Evolutionary conservation across 30 jellyfish, hydroid and myxozoan genomes (phyloP).

Genomic region (Hydractinia echinata): DNA sequence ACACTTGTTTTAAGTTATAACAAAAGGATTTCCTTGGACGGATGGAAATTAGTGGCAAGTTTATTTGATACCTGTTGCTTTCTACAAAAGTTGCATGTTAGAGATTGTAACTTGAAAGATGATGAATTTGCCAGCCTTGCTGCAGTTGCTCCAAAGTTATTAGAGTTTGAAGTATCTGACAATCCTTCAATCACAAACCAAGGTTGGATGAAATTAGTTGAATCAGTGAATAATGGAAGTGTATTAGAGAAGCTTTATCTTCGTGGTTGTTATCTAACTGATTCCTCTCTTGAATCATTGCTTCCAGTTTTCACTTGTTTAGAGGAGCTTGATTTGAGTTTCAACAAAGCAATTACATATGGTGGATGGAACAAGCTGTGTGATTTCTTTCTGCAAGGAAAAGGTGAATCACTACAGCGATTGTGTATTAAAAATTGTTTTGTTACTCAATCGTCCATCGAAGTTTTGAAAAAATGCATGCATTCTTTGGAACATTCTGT

Average conservation of each 20-base stretch:
- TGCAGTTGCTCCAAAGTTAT: neutral
- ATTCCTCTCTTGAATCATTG: neutral
- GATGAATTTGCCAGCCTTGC: neutral
- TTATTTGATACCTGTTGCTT: neutral
- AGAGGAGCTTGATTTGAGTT: neutral
- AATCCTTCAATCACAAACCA: neutral
- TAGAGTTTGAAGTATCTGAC: neutral
- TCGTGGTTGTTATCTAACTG: slow-evolving; percentile 2
- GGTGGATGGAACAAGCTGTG: neutral
- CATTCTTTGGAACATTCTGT: too few species aligned
- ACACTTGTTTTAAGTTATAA: neutral
- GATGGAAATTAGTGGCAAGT: slow-evolving; percentile 2
- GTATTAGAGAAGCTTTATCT: neutral
- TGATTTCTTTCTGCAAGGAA: too few species aligned
- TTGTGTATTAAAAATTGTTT: too few species aligned
- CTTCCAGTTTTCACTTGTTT: neutral
- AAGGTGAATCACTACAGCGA: too few species aligned
- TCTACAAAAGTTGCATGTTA: neutral
- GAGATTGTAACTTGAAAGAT: neutral
- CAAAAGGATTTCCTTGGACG: neutral
- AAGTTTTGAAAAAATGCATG: too few species aligned
- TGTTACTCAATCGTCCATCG: too few species aligned
- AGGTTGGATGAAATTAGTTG: slow-evolving; percentile 2
- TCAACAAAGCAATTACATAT: neutral
- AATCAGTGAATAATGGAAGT: neutral